Base-by-base conservation (phyloP, 2,113 vertebrate genomes). In the Brachypodius melanocephalos region DNA sequence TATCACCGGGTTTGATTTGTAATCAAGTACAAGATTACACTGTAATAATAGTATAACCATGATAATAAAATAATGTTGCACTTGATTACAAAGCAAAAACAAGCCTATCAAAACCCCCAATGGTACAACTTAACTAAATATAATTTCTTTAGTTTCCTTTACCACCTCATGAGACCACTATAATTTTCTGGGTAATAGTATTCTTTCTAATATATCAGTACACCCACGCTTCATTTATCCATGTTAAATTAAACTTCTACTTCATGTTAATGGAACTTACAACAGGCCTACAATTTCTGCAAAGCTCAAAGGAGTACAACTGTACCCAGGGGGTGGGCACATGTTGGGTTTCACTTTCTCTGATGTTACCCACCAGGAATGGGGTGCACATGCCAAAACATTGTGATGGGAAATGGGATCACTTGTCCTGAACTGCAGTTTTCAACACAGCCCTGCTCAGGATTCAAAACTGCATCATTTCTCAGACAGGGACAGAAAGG, bases 51-150 rank as follows among this genome's bases (percentile, higher is more conserved):
- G 75, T 75, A 73, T 58, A 93, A 90, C 71, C 14, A 31, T 49
- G 67, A 45, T 85, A 91, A 91, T 85, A 94, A 94, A 96, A 77
- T 90, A 88, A 85, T 9, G 2, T 63, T 80, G 79, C 90, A 83
- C 46, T 85, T 80, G 85, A 93, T 96, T 92, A 88, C 90, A 96
- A 96, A 91, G 94, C 85, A 95, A 96, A 94, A 91, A 18, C 68
- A 90, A 93, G 79, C 51, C 90, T 86, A 77, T 91, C 82, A 88
- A 92, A 88, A 66, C 38, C 13, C 25, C 57, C 67, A 57, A 1
- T 88, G 55, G 75, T 62, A 80, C 69, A 96, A 54, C 79, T 85
- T 94, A 26, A 83, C 82, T 90, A 85, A 95, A 95, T 88, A 86
- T 45, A 3, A 93, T 93, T 94, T 94, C 81, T 88, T 95, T 38